Evolutionary conservation across 2,888 invertebrate species (phyloP).

Genomic region (Lucinisca nassula): DNA sequence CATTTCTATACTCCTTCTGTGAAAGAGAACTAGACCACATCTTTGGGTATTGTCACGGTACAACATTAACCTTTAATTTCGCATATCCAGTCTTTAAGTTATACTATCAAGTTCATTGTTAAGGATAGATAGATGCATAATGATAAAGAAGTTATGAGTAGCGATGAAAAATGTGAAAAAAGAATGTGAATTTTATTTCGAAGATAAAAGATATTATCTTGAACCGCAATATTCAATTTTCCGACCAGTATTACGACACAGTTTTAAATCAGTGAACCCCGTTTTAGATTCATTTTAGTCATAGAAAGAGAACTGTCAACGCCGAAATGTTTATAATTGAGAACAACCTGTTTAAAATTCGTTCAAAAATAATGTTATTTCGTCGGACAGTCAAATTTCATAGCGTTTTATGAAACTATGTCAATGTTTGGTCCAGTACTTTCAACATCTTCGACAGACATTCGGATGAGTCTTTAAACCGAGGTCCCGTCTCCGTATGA

Average conservation of each 20-base stretch:
- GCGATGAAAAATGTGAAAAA: background rate
- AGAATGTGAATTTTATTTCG: background rate
- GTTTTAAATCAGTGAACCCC: background rate
- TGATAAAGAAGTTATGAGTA: background rate
- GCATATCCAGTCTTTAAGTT: background rate
- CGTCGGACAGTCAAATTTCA: too few species aligned
- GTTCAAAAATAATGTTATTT: too few species aligned
- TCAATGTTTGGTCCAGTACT: too few species aligned
- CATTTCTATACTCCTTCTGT: background rate
- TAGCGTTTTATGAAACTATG: too few species aligned
- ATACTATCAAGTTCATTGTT: background rate
- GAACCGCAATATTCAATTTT: background rate
- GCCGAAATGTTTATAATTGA: too few species aligned
- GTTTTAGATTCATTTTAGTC: too few species aligned
- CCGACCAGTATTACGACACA: background rate
- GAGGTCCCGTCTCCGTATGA: too few species aligned
- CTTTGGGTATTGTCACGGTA: background rate
- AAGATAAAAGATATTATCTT: background rate
- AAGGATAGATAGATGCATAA: background rate
- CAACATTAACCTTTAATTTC: background rate
- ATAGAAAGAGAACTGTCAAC: too few species aligned
- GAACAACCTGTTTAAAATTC: too few species aligned
- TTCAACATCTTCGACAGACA: too few species aligned
- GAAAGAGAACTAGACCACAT: background rate
- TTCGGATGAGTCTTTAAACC: too few species aligned